phyloP scores from a whole-genome alignment of 1,140 invertebrate genomes.

The Eubasilissa regina region DNA sequence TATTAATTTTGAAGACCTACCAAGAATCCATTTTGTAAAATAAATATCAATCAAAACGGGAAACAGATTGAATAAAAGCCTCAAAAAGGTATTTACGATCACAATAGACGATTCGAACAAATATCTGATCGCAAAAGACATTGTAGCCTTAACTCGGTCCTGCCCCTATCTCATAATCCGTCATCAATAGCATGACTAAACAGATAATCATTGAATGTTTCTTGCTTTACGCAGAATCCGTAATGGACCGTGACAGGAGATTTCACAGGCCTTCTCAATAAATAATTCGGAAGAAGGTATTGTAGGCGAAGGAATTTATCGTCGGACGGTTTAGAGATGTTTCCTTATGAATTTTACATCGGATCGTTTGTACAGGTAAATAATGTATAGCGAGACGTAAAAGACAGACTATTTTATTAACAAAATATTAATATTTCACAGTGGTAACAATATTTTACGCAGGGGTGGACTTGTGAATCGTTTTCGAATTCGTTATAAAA shows the following conservation, averaged over 20 bases:
- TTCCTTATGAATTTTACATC: too few species aligned
- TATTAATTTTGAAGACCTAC: too few species aligned
- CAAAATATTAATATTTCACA: too few species aligned
- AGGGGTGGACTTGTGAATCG: too few species aligned
- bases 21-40: too few species aligned
- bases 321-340: too few species aligned
- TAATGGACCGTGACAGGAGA: constrained; percentile 38
- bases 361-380: too few species aligned
- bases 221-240: constrained; percentile 37
- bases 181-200: constrained; percentile 46
- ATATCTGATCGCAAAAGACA: constrained; percentile 26
- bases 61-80: not conserved
- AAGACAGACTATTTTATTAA: too few species aligned
- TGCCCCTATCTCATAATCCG: constrained; percentile 13
- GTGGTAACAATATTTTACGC: too few species aligned
- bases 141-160: constrained; percentile 1
- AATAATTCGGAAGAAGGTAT: not conserved
- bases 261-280: constrained; percentile 20
- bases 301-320: not conserved
- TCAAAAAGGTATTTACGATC: not conserved
- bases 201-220: constrained; percentile 40
- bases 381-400: too few species aligned
- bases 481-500: too few species aligned
- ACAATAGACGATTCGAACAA: constrained; percentile 22
- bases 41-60: not conserved